These are phyloP conservation scores for Cinclus mexicanus DNA, from an alignment of 2,113 vertebrate genomes.

Conservation along the genomic window DNA sequence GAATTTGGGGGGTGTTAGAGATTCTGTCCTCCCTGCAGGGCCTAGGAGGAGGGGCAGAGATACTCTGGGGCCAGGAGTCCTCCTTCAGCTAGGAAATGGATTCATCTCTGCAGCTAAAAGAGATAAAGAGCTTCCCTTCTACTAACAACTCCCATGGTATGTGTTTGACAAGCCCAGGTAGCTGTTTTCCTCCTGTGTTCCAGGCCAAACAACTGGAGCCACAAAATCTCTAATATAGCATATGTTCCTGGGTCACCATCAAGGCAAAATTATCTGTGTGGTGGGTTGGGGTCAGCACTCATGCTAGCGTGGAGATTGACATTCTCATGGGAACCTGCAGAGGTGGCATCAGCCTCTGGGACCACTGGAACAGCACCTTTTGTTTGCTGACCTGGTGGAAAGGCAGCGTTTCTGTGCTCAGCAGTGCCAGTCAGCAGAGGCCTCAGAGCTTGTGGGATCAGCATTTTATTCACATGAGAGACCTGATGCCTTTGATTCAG, in stretches of 20 bases:
- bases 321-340: neutral
- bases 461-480: constrained; percentile 59
- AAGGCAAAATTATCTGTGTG: neutral
- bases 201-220: neutral
- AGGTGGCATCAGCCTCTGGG: neutral
- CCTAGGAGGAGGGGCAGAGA: neutral
- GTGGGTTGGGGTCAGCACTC: neutral
- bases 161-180: neutral
- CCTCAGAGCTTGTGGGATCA: constrained; percentile 16
- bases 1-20: neutral
- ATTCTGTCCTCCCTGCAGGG: neutral
- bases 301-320: neutral
- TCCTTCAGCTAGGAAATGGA: neutral
- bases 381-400: constrained; percentile 13
- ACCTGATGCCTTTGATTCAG: constrained; percentile 32
- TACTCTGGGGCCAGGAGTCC: rapidly evolving
- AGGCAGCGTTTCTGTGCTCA: neutral
- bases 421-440: constrained; percentile 28
- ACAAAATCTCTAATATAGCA: neutral
- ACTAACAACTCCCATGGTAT: rapidly evolving
- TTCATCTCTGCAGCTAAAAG: neutral
- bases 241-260: neutral
- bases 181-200: neutral
- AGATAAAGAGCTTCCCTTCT: neutral
- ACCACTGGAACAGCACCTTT: constrained; percentile 13